Percentiles rank a stretch among this genome's conserved stretches.
Conservation (phyloP, 2,113 vertebrate species). For the Cyphomyrus plagiostoma region DNA sequence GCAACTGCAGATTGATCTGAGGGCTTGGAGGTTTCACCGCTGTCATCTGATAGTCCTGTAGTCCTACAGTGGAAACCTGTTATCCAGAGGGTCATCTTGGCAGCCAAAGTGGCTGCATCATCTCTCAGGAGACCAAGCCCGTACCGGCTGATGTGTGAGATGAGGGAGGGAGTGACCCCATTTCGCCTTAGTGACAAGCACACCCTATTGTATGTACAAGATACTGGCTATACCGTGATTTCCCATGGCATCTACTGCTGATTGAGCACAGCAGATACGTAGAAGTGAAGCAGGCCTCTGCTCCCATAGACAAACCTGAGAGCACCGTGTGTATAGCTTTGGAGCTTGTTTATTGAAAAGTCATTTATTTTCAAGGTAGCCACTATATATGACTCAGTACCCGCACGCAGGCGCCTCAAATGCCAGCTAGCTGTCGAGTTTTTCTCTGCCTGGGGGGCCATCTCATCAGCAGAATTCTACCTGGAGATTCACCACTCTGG, state of each 20-base stretch:
- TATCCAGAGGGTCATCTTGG: background rate
- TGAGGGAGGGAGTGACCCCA: background rate
- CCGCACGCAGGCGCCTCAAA: background rate
- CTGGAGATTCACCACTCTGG: background rate
- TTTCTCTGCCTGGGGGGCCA: background rate
- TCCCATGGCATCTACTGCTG: background rate
- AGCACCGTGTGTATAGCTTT: background rate
- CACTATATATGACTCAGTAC: background rate
- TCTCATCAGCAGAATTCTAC: background rate
- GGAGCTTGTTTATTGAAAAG: background rate
- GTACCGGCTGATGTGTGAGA: background rate
- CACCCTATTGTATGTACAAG: background rate
- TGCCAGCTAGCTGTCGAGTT: background rate
- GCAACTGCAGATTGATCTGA: background rate
- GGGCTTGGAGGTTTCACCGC: background rate
- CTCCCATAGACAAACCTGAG: background rate
- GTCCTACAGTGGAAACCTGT: background rate
- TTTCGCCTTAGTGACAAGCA: background rate
- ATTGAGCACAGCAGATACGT: background rate
- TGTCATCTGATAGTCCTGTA: background rate
- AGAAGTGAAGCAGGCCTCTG: background rate
- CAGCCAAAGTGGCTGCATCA: background rate
- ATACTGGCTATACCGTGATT: background rate
- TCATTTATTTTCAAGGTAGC: background rate
- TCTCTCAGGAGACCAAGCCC: background rate